A percentile compares a stretch with the other conserved stretches of the same genome.
phyloP scores from a whole-genome alignment of 2,797 vertebrate species.

The Danionella dracula region DNA sequence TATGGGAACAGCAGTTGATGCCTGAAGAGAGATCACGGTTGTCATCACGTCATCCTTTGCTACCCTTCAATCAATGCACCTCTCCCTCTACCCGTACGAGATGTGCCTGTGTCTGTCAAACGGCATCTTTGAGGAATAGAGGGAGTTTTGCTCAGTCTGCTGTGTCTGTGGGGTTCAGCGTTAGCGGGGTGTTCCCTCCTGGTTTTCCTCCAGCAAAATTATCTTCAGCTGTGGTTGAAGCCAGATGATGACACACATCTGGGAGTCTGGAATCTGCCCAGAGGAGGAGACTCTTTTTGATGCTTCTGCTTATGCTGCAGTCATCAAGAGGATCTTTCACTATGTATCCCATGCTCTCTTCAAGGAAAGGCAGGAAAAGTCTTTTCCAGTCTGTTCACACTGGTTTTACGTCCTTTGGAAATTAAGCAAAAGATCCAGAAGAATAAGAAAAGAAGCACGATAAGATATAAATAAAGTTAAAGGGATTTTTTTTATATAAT shows the following conservation, averaged over 20 bases:
- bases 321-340: conserved; percentile 45
- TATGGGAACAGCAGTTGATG: conserved; percentile 10
- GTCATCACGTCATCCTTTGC: conserved; percentile 21
- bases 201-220: conserved; percentile 37
- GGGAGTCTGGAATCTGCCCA: conserved; percentile 42
- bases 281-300: conserved; percentile 16
- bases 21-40: conserved; percentile 28
- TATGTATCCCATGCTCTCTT: conserved; percentile 24
- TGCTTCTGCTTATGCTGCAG: conserved; percentile 35
- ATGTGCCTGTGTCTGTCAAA: conserved; percentile 7
- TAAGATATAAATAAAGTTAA: no score
- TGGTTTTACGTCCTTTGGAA: conserved; percentile 19
- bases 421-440: neutral
- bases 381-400: conserved; percentile 53
- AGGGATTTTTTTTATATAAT: no score
- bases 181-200: conserved; percentile 33
- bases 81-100: neutral
- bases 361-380: conserved; percentile 53
- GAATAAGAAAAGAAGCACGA: no score
- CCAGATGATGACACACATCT: conserved; percentile 48
- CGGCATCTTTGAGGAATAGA: conserved; percentile 7
- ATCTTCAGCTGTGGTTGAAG: conserved; percentile 39
- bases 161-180: neutral
- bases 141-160: neutral
- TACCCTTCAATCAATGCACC: neutral